Conservation (phyloP, 1,140 invertebrate species). For the Drosophila leontia region DNA sequence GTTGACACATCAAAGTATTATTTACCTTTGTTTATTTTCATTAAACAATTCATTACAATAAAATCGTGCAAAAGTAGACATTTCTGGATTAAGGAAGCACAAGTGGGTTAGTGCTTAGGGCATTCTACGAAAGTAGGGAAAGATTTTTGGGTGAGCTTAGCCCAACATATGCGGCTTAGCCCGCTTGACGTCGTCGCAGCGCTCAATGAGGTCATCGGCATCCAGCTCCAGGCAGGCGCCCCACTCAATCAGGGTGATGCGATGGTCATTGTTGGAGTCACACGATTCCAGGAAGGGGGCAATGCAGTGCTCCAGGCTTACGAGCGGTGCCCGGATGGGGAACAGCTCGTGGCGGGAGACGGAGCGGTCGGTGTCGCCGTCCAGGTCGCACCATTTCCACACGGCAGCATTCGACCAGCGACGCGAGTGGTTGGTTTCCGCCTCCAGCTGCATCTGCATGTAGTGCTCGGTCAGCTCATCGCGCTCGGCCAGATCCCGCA, state of each 20-base stretch:
- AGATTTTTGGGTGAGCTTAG: slow-evolving; percentile 18
- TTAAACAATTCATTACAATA: slow-evolving; percentile 17
- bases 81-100: slow-evolving; percentile 20
- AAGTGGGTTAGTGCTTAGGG: slow-evolving; percentile 10
- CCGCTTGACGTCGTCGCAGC: slow-evolving; percentile 79
- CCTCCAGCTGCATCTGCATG: slow-evolving; percentile 94
- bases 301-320: slow-evolving; percentile 97
- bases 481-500: slow-evolving; percentile 96
- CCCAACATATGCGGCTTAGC: slow-evolving; percentile 70
- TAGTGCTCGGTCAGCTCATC: slow-evolving; percentile 94
- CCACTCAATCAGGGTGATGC: slow-evolving; percentile 96
- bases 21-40: slow-evolving; percentile 25
- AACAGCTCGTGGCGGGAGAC: slow-evolving; percentile 97
- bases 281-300: slow-evolving; percentile 97
- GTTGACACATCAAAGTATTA: neutral
- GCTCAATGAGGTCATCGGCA: slow-evolving; percentile 85
- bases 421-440: slow-evolving; percentile 92
- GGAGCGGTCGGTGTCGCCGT: slow-evolving; percentile 92
- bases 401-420: slow-evolving; percentile 96
- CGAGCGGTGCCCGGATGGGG: slow-evolving; percentile 95
- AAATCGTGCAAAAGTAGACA: slow-evolving; percentile 21
- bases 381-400: slow-evolving; percentile 98
- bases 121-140: slow-evolving; percentile 5
- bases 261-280: slow-evolving; percentile 94
- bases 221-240: slow-evolving; percentile 95